These are phyloP conservation scores for Sminthurinus aureus DNA, from an alignment of 2,888 invertebrate species.

Conservation along the genomic window DNA sequence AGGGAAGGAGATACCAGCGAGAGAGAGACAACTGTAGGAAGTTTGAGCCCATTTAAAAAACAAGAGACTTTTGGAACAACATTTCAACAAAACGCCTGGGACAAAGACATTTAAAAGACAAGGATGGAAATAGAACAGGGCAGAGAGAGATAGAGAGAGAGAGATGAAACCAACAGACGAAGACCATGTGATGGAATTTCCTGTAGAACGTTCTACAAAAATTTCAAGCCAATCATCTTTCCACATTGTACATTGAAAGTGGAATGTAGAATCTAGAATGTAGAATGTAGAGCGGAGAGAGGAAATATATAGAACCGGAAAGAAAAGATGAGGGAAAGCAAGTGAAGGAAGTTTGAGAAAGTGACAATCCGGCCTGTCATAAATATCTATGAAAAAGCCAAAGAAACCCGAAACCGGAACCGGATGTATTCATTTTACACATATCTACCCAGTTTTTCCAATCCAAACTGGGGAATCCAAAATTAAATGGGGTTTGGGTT, in stretches of 20 bases:
- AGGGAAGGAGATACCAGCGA: too few species aligned
- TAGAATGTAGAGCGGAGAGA: neutral
- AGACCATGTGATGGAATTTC: neutral
- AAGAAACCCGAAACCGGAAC: too few species aligned
- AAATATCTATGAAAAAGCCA: neutral
- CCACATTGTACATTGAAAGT: too few species aligned
- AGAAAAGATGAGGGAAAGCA: neutral
- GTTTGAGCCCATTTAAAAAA: too few species aligned
- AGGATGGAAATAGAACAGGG: neutral
- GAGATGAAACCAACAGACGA: neutral
- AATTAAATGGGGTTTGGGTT: too few species aligned
- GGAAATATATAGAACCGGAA: neutral
- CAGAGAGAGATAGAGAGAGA: neutral
- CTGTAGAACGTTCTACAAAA: neutral
- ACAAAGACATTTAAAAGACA: neutral
- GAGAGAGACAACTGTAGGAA: too few species aligned
- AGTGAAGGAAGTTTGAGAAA: neutral
- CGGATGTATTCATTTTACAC: too few species aligned
- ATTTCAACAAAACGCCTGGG: neutral
- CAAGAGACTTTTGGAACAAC: too few species aligned
- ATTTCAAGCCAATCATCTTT: too few species aligned
- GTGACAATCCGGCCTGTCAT: conserved; percentile 3
- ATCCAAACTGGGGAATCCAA: neutral
- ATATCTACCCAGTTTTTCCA: neutral
- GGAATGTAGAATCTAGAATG: neutral